Conservation (phyloP, 2,888 invertebrate genomes). For the Brachypalpus laphriformis region DNA sequence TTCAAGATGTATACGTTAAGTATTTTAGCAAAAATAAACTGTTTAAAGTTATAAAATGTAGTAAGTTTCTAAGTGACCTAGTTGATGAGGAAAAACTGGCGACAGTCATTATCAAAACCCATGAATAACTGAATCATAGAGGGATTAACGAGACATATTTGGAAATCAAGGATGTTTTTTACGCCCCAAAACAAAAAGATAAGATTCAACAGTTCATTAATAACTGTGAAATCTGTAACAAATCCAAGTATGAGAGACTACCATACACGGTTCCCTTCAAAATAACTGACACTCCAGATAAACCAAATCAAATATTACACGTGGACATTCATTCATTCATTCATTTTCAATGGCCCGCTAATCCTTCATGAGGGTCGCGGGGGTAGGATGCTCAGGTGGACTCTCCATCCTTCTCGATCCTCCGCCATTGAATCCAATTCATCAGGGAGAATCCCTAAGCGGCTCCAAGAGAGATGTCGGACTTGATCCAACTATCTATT, state of each 20-base stretch:
- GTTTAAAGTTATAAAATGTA: conserved; percentile 10
- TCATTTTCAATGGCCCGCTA: too few relatives aligned
- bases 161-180: conserved; percentile 36
- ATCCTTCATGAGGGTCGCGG: too few relatives aligned
- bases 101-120: neutral
- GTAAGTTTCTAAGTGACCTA: conserved; percentile 22
- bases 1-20: conserved; percentile 24
- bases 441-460: too few relatives aligned
- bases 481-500: too few relatives aligned
- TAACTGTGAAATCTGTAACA: conserved; percentile 12
- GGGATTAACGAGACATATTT: conserved; percentile 6
- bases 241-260: neutral
- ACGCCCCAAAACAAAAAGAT: conserved; percentile 16
- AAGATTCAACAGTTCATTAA: conserved; percentile 15
- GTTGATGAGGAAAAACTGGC: conserved; percentile 18
- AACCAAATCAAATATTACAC: conserved; percentile 14
- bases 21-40: neutral
- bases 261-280: conserved; percentile 15
- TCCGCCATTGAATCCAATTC: too few relatives aligned
- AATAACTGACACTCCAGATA: neutral
- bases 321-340: too few relatives aligned
- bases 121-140: conserved; percentile 23
- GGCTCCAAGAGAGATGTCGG: too few relatives aligned
- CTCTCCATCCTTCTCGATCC: too few relatives aligned
- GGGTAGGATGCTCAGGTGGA: too few relatives aligned